These are phyloP conservation scores for Archaeoteleia sp. DNA, from an alignment of 2,888 invertebrate genomes.

Conservation along the genomic window DNA sequence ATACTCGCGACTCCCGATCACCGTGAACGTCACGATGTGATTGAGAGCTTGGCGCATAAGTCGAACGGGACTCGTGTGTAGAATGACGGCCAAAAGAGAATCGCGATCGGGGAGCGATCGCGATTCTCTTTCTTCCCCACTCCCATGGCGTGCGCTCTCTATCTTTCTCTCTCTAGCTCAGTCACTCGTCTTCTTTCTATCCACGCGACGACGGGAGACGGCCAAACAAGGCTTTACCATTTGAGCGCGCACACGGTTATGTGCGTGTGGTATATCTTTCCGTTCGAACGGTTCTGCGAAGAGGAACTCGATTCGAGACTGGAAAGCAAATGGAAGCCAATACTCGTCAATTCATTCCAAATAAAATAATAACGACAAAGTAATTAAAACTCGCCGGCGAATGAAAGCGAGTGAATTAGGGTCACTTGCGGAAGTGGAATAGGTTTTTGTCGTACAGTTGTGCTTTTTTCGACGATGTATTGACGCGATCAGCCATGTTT, in stretches of 20 bases:
- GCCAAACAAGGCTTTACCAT: conserved; percentile 66
- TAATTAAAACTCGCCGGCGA: too few relatives aligned
- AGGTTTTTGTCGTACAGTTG: too few relatives aligned
- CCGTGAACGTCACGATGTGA: conserved; percentile 33
- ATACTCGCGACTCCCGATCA: conserved; percentile 35
- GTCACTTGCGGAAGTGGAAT: too few relatives aligned
- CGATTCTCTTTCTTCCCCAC: conserved; percentile 55
- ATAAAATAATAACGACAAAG: too few relatives aligned
- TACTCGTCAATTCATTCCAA: conserved; percentile 32
- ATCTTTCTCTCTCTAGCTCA: conserved; percentile 14
- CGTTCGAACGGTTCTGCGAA: conserved; percentile 47
- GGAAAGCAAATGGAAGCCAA: conserved; percentile 50
- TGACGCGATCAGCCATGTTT: too few relatives aligned
- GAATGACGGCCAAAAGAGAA: conserved; percentile 40
- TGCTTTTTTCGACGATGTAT: too few relatives aligned
- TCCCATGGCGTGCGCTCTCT: conserved; percentile 52
- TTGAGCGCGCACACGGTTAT: conserved; percentile 56
- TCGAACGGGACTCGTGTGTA: conserved; percentile 30
- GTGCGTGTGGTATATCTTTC: conserved; percentile 55
- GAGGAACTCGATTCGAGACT: conserved; percentile 51
- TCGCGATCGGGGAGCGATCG: conserved; percentile 44
- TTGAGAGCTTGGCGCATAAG: conserved; percentile 19
- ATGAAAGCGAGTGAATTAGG: too few relatives aligned
- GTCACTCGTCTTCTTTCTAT: conserved; percentile 7
- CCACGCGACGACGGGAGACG: conserved; percentile 51